These are phyloP conservation scores for Malacoctenus gilli DNA, from an alignment of 2,797 vertebrate genomes.

Conservation along the genomic window DNA sequence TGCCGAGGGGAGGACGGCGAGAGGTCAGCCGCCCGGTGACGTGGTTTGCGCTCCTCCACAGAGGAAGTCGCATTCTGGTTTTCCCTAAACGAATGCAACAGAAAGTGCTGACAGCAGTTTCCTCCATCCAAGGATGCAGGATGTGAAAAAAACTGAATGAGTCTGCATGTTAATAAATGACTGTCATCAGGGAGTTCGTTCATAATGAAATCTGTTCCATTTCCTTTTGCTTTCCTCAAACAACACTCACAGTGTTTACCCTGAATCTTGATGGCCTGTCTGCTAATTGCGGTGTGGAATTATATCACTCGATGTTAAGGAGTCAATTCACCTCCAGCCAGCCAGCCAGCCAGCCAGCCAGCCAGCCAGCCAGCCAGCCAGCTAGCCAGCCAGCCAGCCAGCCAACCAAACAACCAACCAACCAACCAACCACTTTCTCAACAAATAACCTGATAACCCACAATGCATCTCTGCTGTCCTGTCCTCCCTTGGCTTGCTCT, in stretches of 20 bases:
- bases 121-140: background rate
- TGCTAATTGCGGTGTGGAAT: slow-evolving; percentile 17
- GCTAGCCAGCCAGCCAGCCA: too few species aligned
- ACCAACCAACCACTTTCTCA: too few species aligned
- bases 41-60: slow-evolving; percentile 31
- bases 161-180: slow-evolving; percentile 14
- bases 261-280: too few species aligned
- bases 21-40: slow-evolving; percentile 45
- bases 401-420: too few species aligned
- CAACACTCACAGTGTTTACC: slow-evolving; percentile 11
- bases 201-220: too few species aligned
- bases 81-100: slow-evolving; percentile 31
- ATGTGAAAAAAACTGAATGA: slow-evolving; percentile 5
- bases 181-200: too few species aligned
- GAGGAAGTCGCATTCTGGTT: slow-evolving; percentile 29
- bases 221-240: too few species aligned
- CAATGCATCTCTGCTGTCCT: too few species aligned
- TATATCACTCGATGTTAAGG: too few species aligned
- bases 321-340: slow-evolving; percentile 43
- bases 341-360: slow-evolving; percentile 16
- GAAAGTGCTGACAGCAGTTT: slow-evolving; percentile 31
- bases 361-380: too few species aligned
- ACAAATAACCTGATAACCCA: too few species aligned
- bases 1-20: slow-evolving; percentile 41
- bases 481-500: too few species aligned